phyloP scores from a whole-genome alignment of 92 coral and sea anemone genomes.

The Epizoanthus illoricatus region DNA sequence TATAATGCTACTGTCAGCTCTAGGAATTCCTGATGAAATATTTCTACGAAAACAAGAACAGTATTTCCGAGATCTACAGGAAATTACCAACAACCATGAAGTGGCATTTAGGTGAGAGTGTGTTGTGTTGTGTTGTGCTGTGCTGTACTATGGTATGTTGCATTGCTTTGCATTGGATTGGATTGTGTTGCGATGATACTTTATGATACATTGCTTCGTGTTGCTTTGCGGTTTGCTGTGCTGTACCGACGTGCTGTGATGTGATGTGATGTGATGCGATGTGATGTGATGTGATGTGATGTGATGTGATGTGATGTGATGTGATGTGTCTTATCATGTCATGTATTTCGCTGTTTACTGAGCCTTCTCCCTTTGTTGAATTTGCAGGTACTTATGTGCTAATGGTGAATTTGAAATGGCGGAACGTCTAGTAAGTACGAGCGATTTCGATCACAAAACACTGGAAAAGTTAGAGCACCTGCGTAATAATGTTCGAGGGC shows the following conservation, averaged over 20 bases:
- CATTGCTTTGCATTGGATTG: too few species aligned
- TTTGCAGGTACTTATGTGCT: slow-evolving; percentile 49
- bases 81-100: slow-evolving; percentile 60
- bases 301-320: background rate
- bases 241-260: background rate
- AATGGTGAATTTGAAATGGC: slow-evolving; percentile 70
- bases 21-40: slow-evolving; percentile 70
- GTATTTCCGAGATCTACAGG: slow-evolving; percentile 69
- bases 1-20: slow-evolving; percentile 83
- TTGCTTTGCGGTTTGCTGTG: too few species aligned
- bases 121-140: background rate
- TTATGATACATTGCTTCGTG: too few species aligned
- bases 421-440: slow-evolving; percentile 57
- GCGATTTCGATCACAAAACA: slow-evolving; percentile 37
- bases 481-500: slow-evolving; percentile 61
- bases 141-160: too few species aligned
- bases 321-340: background rate
- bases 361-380: background rate
- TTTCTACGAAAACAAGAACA: slow-evolving; percentile 68
- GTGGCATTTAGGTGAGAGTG: slow-evolving; percentile 54
- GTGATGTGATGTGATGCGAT: background rate
- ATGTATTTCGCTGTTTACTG: background rate
- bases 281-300: background rate
- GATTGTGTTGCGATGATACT: too few species aligned
- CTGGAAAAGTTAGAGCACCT: slow-evolving; percentile 44